These are phyloP conservation scores for Zele albiditarsus DNA, from an alignment of 2,888 invertebrate genomes.

Conservation along the genomic window DNA sequence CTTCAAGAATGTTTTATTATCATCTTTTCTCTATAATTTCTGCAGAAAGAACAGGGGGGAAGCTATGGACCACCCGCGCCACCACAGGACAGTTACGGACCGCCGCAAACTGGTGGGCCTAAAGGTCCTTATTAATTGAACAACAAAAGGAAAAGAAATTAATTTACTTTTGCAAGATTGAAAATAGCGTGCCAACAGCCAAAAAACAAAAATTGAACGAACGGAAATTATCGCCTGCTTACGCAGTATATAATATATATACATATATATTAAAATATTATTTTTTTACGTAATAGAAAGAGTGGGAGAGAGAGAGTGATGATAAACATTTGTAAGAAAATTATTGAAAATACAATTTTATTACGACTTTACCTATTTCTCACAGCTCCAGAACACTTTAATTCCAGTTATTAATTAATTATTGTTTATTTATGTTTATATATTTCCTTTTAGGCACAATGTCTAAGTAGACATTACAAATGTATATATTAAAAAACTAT, in stretches of 20 bases:
- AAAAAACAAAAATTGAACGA: slow-evolving; percentile 19
- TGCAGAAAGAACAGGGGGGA: slow-evolving; percentile 65
- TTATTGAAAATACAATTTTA: slow-evolving; percentile 51
- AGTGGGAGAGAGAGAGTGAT: background rate
- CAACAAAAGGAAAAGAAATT: background rate
- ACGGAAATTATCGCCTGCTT: background rate
- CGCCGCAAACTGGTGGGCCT: slow-evolving; percentile 64
- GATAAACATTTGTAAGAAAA: slow-evolving; percentile 45
- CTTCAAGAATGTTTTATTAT: background rate
- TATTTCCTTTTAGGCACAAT: background rate
- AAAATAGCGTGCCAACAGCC: slow-evolving; percentile 36
- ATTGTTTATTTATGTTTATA: background rate
- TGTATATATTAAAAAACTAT: slow-evolving; percentile 7
- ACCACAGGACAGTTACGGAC: slow-evolving; percentile 74
- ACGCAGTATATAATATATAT: slow-evolving; percentile 11
- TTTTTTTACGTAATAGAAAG: slow-evolving; percentile 33
- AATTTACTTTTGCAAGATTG: slow-evolving; percentile 22
- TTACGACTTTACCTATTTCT: slow-evolving; percentile 23
- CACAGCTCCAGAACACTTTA: slow-evolving; percentile 4
- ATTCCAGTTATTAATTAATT: background rate
- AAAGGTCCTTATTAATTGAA: slow-evolving; percentile 57
- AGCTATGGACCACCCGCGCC: slow-evolving; percentile 68
- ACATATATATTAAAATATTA: slow-evolving; percentile 14
- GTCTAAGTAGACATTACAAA: background rate
- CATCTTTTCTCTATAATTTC: slow-evolving; percentile 32